Evolutionary conservation across 64 coral and sea anemone genomes (phyloP).

Genomic region (Porites lutea): DNA sequence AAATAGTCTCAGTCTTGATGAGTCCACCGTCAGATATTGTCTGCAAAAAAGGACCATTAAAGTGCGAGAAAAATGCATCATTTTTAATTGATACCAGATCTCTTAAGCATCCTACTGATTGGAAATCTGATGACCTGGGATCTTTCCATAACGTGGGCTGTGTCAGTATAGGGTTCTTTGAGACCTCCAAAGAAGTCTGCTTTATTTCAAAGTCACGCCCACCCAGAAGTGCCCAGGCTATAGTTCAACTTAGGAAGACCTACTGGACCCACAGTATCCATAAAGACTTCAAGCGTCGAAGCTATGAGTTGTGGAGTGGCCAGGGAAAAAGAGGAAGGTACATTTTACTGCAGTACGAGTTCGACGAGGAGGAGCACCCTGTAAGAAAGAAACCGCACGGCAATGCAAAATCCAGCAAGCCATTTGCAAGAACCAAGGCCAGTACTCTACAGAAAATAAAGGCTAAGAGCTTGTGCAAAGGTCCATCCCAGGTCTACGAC

Average conservation of each 20-base stretch:
- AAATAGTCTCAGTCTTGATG: neutral
- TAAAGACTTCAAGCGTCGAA: conserved; percentile 6
- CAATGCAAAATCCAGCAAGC: conserved; percentile 17
- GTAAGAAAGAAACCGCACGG: conserved; percentile 7
- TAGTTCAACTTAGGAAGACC: conserved; percentile 23
- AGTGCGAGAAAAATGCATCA: neutral
- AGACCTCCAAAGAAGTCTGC: neutral
- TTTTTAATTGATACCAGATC: neutral
- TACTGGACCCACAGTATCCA: conserved; percentile 20
- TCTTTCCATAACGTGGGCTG: neutral
- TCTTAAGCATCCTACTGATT: neutral
- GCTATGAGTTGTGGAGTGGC: neutral
- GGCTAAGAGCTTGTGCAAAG: neutral
- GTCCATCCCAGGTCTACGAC: conserved; percentile 47
- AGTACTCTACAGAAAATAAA: conserved; percentile 19
- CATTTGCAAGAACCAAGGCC: conserved; percentile 15
- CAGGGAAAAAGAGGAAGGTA: neutral
- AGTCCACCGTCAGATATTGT: neutral
- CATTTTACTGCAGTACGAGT: conserved; percentile 18
- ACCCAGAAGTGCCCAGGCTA: neutral
- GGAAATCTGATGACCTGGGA: conserved; percentile 24
- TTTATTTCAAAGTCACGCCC: neutral
- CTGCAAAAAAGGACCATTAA: neutral
- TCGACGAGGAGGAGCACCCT: neutral
- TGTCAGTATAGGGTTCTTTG: conserved; percentile 2